Percentiles rank a stretch among this genome's conserved stretches.
Evolutionary conservation across 2,888 invertebrate genomes (phyloP).

Genomic region (Erpobdella octoculata): DNA sequence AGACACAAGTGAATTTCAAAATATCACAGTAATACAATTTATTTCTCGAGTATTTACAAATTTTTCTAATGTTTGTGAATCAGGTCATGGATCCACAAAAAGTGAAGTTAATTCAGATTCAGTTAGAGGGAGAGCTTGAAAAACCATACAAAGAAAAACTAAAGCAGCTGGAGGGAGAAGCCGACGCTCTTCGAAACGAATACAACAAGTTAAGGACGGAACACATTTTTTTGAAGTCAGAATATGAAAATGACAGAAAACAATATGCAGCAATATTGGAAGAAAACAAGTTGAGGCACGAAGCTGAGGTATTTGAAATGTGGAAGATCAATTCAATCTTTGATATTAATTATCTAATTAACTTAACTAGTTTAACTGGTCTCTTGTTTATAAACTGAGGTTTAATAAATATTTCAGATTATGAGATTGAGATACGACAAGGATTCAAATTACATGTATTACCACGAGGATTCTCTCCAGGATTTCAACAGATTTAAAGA

Average conservation of each 20-base stretch:
- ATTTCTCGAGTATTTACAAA: neutral
- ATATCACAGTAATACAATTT: neutral
- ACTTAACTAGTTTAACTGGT: too few species aligned
- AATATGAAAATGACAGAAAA: conserved; percentile 48
- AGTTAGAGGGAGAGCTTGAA: conserved; percentile 47
- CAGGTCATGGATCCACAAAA: conserved; percentile 46
- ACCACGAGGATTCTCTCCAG: conserved; percentile 6
- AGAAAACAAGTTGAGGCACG: conserved; percentile 47
- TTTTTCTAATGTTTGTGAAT: neutral
- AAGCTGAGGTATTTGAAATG: conserved; percentile 46
- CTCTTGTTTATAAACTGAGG: too few species aligned
- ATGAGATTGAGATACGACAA: conserved; percentile 19
- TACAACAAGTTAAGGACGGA: conserved; percentile 49
- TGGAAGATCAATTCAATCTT: too few species aligned
- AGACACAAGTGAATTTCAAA: conserved; percentile 12
- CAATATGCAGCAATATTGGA: conserved; percentile 44
- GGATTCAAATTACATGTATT: conserved; percentile 3
- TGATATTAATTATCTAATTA: too few species aligned
- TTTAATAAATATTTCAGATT: too few species aligned
- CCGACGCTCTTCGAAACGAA: conserved; percentile 43
- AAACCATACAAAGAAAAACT: conserved; percentile 44
- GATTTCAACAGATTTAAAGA: conserved; percentile 24
- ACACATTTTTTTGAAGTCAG: conserved; percentile 49
- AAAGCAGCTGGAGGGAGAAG: conserved; percentile 44
- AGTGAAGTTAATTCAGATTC: conserved; percentile 45